Evolutionary conservation across 1,140 invertebrate species (phyloP), one percentile per base, ranked within the genome.

Genomic region (Aphidius ervi): DNA sequence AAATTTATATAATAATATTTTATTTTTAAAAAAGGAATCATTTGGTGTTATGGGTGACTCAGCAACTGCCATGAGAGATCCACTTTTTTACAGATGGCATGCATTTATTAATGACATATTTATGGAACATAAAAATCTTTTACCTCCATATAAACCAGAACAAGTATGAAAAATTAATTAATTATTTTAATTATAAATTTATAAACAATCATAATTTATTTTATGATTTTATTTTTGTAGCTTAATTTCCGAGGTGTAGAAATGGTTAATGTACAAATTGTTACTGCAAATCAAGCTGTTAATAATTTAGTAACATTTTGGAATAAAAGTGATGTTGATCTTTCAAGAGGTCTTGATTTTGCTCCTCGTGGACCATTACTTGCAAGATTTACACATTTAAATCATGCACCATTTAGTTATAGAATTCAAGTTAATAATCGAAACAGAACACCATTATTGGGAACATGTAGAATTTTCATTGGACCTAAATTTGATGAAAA

Each of bases 11-110:
- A 5, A 5, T 57, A 52, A 9, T 6, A 16, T 16, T 16, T 16
- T 16, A 16, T 31, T 31, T 31, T 31, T 31, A 0, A 31, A 31
- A 31, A 31, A 85, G 81, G 85, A 88, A 77, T 81, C 80, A 5
- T 87, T 87, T 61, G 78, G 84, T 20, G 82, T 88, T 0, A 89
- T 89, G 82, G 87, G 85, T n/a, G 87, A 89, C 68, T 79, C 84
- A 0, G 83, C 87, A 0, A 90, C 88, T 9, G 85, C 88, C 5
- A 88, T 91, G 89, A 82, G 91, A 10, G 92, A 94, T 76, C 91
- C 92, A 0, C 76, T 90, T 7, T 94, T 94, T 78, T 94, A 93
- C 74, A 85, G 88, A 70, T 92, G 87, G 87, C 92, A 94, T 67
- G 85, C 87, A 5, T 88, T 86, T 66, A 81, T 94, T 31, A 90